Base-by-base conservation (phyloP, 1,140 invertebrate genomes). In the Bombus fervidus region DNA sequence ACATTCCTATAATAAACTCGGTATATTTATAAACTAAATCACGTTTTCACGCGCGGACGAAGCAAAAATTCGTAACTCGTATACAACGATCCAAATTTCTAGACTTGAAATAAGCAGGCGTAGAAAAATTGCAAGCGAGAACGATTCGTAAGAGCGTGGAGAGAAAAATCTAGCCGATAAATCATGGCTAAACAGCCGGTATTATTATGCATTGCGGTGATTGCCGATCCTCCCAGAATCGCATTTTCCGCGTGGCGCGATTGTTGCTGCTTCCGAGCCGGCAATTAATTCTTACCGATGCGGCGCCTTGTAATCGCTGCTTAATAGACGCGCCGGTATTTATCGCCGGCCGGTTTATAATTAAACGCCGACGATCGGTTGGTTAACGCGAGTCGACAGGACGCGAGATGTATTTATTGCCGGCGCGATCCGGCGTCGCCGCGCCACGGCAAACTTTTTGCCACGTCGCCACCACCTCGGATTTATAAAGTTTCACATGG, bases 201-300 rank as follows among this genome's bases (percentile, higher is more conserved):
- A 64, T 77, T 53, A 57, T 47, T 53, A 53, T 53, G 18, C 47
- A 22, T 18, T 53, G 18, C 47, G 47, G 47, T 18, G 47, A 22
- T 22, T 22, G 47, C 18, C 47, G 47, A 53, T 53, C 47, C 47
- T 53, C 47, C 53, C 28, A 34, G 41, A n/a, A n/a, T 79, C 37
- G 74, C 59, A 47, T 75, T 57, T 22, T 34, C 31, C 13, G 31
- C 39, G 85, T 69, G 57, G 79, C 43, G 31, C 73, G 74, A 87
- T 87, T 81, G 64, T 88, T 87, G 39, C 86, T 34, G 37, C 41
- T 43, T 25, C 39, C 47, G 62, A 37, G 43, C 1, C 66, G 47
- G 34, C 69, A 77, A 87, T 89, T 89, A 89, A 88, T 88, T 81
- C 77, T 62, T 89, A 77, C n/a, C 72, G 59, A 80, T 72, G 76